Conservation (phyloP, 1,140 invertebrate species). For the Scaptodrosophila lebanonensis region DNA sequence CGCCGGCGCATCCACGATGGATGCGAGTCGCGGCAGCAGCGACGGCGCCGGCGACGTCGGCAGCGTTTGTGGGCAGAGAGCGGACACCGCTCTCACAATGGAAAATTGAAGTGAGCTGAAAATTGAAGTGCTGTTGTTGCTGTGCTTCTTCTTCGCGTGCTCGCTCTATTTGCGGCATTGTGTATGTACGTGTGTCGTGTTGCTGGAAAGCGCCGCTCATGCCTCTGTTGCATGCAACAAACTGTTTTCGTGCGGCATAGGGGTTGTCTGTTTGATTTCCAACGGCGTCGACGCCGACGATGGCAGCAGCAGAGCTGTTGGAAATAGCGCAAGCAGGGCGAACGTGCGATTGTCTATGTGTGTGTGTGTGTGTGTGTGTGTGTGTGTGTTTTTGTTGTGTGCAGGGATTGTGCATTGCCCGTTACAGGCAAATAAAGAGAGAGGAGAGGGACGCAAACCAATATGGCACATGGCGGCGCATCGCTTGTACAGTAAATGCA, state of each 20-base stretch:
- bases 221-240: slow-evolving; percentile 22
- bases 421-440: too few species aligned
- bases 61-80: background rate
- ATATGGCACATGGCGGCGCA: too few species aligned
- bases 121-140: background rate
- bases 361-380: too few species aligned
- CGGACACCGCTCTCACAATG: background rate
- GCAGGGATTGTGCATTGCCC: too few species aligned
- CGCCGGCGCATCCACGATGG: slow-evolving; percentile 17
- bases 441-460: too few species aligned
- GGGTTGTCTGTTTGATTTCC: too few species aligned
- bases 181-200: slow-evolving; percentile 7
- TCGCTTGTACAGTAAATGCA: slow-evolving; percentile 72
- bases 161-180: slow-evolving; percentile 7
- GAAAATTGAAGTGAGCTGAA: slow-evolving; percentile 17
- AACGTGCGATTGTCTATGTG: too few species aligned
- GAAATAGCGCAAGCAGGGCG: too few species aligned
- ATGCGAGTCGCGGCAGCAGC: too few species aligned
- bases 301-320: too few species aligned
- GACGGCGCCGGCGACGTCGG: slow-evolving; percentile 9
- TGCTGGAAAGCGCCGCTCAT: slow-evolving; percentile 19
- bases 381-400: too few species aligned
- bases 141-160: background rate
- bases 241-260: slow-evolving; percentile 29
- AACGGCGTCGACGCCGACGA: slow-evolving; percentile 6